Evolutionary conservation across 2,113 vertebrate species (phyloP), one percentile per base, ranked within the genome.

Genomic region (Marmota monax): DNA sequence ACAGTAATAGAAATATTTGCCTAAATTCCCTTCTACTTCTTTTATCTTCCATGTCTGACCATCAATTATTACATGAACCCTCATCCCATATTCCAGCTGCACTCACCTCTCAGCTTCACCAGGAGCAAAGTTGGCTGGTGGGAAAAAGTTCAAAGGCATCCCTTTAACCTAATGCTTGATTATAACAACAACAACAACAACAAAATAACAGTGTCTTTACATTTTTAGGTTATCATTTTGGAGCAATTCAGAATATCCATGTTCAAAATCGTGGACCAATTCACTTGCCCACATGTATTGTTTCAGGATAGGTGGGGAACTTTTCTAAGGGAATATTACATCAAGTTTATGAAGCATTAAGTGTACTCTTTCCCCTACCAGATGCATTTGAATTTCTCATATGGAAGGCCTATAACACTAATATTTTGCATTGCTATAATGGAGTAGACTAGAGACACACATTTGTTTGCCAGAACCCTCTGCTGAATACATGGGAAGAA

Each of bases 191-290:
- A 7, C 56, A 63, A 48, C 56, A 58, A 58, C 56, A 63, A 51
- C 32, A 61, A 53, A 32, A 65, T 9, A 27, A 25, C 7, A 29
- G 5, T 32, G 5, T 37, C 77, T 79, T 89, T 84, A 37, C 6
- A 84, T 32, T 10, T 85, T 32, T 86, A 91, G n/a, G 39, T 94
- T 18, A 74, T 94, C 23, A 20, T 78, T 84, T 92, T 95, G 10
- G 37, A 88, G n/a, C 34, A 85, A 82, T 7, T 90, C 4, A 88
- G 84, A 92, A 73, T 84, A 90, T 42, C 17, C 25, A 78, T 77
- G 2, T 80, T 51, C 58, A 45, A 85, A 76, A 91, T 14, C 18
- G 1, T 23, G 27, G 18, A 42, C 84, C n/a, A 88, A 6, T 76
- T 93, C 34, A 96, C 2, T 39, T 92, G 82, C 29, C 61, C 69